phyloP scores from a whole-genome alignment of 2,888 invertebrate genomes.

The Tenthredo distinguenda region DNA sequence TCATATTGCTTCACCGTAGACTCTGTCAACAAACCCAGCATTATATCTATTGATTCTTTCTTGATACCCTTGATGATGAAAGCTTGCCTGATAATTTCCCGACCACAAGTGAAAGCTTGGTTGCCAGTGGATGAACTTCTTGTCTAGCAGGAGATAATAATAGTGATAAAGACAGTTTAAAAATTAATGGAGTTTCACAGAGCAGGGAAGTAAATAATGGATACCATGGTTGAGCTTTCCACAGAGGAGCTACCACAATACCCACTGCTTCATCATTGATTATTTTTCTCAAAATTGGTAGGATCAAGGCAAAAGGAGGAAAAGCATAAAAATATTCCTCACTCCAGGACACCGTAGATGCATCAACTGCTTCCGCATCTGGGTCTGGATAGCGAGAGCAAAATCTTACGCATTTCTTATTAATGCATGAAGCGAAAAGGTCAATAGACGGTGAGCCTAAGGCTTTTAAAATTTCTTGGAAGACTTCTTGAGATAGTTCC shows the following conservation, averaged over 20 bases:
- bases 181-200: conserved; percentile 17
- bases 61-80: conserved; percentile 56
- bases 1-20: conserved; percentile 60
- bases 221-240: conserved; percentile 57
- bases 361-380: conserved; percentile 55
- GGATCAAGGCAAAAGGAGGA: conserved; percentile 56
- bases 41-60: conserved; percentile 43
- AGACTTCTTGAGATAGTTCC: conserved; percentile 53
- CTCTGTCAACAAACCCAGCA: conserved; percentile 56
- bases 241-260: conserved; percentile 55
- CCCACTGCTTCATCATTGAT: conserved; percentile 54
- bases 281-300: conserved; percentile 53
- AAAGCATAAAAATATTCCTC: conserved; percentile 55
- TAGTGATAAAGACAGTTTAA: no score
- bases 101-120: conserved; percentile 49
- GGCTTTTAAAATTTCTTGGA: conserved; percentile 33
- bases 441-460: conserved; percentile 56
- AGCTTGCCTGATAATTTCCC: conserved; percentile 55
- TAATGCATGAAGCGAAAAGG: conserved; percentile 57
- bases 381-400: conserved; percentile 56
- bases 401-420: conserved; percentile 55
- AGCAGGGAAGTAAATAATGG: conserved; percentile 54
- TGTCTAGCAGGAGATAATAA: conserved; percentile 56
- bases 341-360: conserved; percentile 57
- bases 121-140: conserved; percentile 44